These are phyloP conservation scores for Zosterops borbonicus DNA, from an alignment of 2,113 vertebrate species.

Conservation along the genomic window DNA sequence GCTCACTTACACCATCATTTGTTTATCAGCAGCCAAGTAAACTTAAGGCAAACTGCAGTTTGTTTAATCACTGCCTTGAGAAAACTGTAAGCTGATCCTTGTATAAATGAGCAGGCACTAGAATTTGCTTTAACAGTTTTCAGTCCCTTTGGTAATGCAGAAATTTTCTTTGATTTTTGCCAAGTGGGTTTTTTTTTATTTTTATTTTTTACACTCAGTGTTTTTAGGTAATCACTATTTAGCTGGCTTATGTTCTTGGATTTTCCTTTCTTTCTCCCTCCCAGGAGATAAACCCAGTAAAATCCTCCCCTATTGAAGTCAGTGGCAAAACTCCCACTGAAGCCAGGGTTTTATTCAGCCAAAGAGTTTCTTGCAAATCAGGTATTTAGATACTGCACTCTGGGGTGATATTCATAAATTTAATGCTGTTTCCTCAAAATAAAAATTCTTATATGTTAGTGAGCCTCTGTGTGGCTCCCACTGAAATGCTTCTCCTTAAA, in stretches of 20 bases:
- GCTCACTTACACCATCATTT: not conserved
- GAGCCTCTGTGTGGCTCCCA: not conserved
- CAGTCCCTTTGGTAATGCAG: conserved; percentile 24
- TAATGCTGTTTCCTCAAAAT: conserved; percentile 38
- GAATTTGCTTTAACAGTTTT: conserved; percentile 40
- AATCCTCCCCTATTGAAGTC: conserved; percentile 27
- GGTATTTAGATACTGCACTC: conserved; percentile 40
- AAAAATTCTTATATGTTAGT: not conserved
- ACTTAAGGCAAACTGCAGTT: not conserved
- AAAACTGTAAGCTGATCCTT: conserved; percentile 45
- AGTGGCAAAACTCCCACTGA: conserved; percentile 28
- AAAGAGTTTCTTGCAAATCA: conserved; percentile 41
- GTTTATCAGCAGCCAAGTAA: conserved; percentile 13
- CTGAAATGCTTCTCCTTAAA: not conserved
- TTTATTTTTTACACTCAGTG: not conserved
- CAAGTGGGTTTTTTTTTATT: not conserved
- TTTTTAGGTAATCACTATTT: conserved; percentile 41
- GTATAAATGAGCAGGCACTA: conserved; percentile 10
- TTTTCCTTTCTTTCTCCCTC: conserved; percentile 18
- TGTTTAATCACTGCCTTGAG: conserved; percentile 50
- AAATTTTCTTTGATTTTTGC: conserved; percentile 39
- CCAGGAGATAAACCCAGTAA: conserved; percentile 24
- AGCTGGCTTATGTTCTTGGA: conserved; percentile 20
- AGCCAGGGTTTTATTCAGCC: conserved; percentile 17
- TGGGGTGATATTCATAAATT: conserved; percentile 31